Conservation (phyloP, 2,797 vertebrate species). For the Tamandua tetradactyla region DNA sequence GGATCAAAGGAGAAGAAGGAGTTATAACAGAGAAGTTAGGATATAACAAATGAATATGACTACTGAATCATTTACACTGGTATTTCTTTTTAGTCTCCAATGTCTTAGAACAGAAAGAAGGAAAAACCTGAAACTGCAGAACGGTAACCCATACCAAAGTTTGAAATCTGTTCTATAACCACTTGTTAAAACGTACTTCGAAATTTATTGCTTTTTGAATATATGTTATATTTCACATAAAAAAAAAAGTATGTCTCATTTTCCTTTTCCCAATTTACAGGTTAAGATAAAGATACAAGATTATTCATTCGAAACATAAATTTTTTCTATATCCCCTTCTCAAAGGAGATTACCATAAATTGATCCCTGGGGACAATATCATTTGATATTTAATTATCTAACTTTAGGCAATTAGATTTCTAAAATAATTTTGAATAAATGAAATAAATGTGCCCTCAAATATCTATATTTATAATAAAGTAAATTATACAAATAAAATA, state of each 20-base stretch:
- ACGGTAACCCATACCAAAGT: too few species aligned
- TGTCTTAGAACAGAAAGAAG: too few species aligned
- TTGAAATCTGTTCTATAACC: too few species aligned
- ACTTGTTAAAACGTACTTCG: too few species aligned
- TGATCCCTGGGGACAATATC: neutral
- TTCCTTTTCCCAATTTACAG: neutral
- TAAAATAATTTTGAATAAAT: constrained; percentile 51
- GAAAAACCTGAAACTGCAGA: too few species aligned
- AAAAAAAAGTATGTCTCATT: neutral
- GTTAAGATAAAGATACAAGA: constrained; percentile 53
- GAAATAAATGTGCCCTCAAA: constrained; percentile 28
- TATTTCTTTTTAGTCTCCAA: too few species aligned
- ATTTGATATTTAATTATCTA: constrained; percentile 40
- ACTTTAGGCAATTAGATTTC: constrained; percentile 37
- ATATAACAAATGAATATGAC: too few species aligned
- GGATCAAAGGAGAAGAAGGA: too few species aligned
- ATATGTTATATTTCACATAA: too few species aligned
- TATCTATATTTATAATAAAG: constrained; percentile 35
- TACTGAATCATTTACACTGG: too few species aligned
- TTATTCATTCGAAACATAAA: constrained; percentile 15
- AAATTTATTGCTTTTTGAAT: too few species aligned
- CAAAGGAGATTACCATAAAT: constrained; percentile 32
- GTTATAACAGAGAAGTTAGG: too few species aligned
- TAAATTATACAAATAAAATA: constrained; percentile 42
- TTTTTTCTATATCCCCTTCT: neutral